Conservation (phyloP, 2,113 vertebrate genomes). For the Platycercus adscitus region DNA sequence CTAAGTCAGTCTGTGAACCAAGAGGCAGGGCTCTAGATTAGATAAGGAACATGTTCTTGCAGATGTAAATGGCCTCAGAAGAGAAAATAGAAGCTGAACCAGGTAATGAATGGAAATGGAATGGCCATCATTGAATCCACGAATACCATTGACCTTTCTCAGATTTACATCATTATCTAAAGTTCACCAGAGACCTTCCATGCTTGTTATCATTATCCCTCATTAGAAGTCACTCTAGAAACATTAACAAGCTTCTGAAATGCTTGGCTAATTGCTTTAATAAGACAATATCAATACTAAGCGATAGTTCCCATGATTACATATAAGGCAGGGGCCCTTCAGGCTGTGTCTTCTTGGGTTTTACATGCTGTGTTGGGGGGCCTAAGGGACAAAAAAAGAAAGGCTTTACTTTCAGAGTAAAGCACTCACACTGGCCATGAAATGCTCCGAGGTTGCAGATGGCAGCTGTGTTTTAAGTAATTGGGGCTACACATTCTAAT, state of each 20-base stretch:
- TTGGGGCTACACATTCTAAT: not conserved
- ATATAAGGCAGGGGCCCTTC: not conserved
- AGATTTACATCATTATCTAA: conserved; percentile 70
- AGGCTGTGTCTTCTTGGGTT: conserved; percentile 9
- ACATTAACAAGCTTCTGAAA: conserved; percentile 69
- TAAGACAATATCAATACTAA: conserved; percentile 66
- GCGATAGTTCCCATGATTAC: conserved; percentile 54
- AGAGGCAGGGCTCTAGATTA: not conserved
- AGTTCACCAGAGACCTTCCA: conserved; percentile 72
- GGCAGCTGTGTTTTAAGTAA: not conserved
- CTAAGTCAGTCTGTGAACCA: not conserved
- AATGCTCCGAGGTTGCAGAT: not conserved
- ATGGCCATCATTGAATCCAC: conserved; percentile 50
- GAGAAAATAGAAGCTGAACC: conserved; percentile 22
- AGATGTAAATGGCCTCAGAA: conserved; percentile 5
- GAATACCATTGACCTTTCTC: conserved; percentile 68
- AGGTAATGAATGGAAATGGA: conserved; percentile 56
- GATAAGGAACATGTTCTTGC: conserved; percentile 18
- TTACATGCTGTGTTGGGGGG: not conserved
- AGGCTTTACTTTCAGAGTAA: not conserved
- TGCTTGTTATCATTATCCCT: conserved; percentile 71
- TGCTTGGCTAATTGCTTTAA: conserved; percentile 71
- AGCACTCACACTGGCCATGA: not conserved
- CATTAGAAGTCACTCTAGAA: conserved; percentile 74
- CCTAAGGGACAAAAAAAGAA: not conserved